phyloP scores from a whole-genome alignment of 2,113 vertebrate species.

The Takifugu flavidus region DNA sequence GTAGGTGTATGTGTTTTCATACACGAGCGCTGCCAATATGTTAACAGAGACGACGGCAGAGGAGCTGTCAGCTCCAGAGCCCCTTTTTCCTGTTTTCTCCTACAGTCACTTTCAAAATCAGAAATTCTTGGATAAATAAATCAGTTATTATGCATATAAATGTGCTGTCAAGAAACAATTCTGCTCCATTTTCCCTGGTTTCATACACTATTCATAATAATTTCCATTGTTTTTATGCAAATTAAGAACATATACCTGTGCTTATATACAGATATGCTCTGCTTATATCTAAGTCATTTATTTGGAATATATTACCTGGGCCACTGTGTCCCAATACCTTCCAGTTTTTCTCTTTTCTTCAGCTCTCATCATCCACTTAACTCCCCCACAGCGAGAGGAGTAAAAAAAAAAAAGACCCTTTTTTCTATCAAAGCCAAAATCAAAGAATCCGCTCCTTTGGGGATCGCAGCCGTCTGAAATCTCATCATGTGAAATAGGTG shows the following conservation, averaged over 20 bases:
- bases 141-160: constrained; percentile 56
- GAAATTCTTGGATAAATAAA: constrained; percentile 47
- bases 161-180: constrained; percentile 13
- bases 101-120: constrained; percentile 35
- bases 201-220: constrained; percentile 1
- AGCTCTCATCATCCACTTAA: constrained; percentile 59
- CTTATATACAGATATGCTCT: too few relatives aligned
- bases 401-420: constrained; percentile 7
- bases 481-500: constrained; percentile 60
- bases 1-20: constrained; percentile 19
- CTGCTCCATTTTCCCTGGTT: constrained; percentile 6
- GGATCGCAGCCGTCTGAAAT: constrained; percentile 47
- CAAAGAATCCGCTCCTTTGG: constrained; percentile 33
- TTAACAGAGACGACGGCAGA: neutral
- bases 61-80: neutral
- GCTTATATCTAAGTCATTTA: too few relatives aligned
- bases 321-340: constrained; percentile 15
- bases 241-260: neutral
- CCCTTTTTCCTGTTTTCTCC: neutral
- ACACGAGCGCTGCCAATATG: neutral
- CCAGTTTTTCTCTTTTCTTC: constrained; percentile 27
- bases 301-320: constrained; percentile 19
- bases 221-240: constrained; percentile 1
- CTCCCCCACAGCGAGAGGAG: constrained; percentile 12
- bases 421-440: constrained; percentile 55